Conservation (phyloP, 2,888 invertebrate species). For the Polietes domitor region DNA sequence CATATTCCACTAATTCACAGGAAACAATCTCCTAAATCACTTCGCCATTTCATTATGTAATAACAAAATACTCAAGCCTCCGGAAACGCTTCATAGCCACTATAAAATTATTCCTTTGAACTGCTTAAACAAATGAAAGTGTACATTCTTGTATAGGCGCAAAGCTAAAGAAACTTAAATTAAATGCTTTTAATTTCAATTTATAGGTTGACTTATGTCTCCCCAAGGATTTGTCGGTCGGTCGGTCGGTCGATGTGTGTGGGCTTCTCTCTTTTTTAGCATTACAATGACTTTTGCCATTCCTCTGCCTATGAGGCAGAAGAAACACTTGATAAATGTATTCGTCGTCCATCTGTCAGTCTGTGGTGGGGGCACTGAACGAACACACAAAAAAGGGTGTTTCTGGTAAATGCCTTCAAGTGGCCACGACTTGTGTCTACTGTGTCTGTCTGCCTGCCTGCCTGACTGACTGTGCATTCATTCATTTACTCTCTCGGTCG, state of each 20-base stretch:
- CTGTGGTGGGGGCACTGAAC: neutral
- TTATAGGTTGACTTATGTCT: conserved; percentile 27
- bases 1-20: no score
- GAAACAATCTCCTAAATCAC: no score
- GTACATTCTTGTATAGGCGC: neutral
- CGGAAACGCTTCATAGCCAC: neutral
- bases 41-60: no score
- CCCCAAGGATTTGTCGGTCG: conserved; percentile 23
- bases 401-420: conserved; percentile 28
- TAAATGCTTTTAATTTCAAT: conserved; percentile 32
- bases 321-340: conserved; percentile 27
- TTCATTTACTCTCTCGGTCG: neutral
- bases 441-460: no score
- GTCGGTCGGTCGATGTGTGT: neutral
- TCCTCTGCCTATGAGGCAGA: neutral
- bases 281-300: neutral
- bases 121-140: neutral
- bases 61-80: no score
- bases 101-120: neutral
- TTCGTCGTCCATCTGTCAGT: neutral
- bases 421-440: conserved; percentile 38
- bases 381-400: conserved; percentile 22
- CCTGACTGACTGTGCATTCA: neutral
- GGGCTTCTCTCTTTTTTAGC: neutral
- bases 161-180: neutral